Evolutionary conservation across 2,888 invertebrate species (phyloP), one percentile per base, ranked within the genome.

Genomic region (Nomada lathburiana): DNA sequence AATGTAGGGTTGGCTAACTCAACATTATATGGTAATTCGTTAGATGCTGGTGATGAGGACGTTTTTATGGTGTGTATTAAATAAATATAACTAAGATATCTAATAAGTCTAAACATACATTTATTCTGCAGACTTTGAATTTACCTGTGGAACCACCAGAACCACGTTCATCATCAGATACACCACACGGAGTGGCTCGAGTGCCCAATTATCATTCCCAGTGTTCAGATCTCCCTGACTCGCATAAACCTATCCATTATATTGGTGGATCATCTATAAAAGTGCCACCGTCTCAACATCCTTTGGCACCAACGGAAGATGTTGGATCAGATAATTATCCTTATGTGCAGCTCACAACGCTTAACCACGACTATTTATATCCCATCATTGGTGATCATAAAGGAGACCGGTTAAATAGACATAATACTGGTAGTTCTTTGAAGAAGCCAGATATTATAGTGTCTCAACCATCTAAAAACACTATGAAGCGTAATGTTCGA

Each of bases 41-140:
- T 95, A 95, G 97, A 97, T 91, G 97, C 97, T 85, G 98, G 97
- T 85, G 98, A 98, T 94, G 98, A 98, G 93, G 98, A 98, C 93
- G 98, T 98, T 90, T 98, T 98, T 94, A 98, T 98, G 97, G 98
- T 98, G 94, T 95, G 95, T 94, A 67, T 72, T 13, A 52, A 60
- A 60, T 13, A 68, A 62, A 72, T 67, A 36, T 60, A 94, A 94
- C 92, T 94, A 50, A 9, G 55, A 53, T 20, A 16, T 47, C 23
- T 4, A 13, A 52, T 9, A 23, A 20, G 50, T 69, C 42, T 26
- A 64, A 68, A 60, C 26, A 78, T 73, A 42, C 70, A 74, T 85
- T 78, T 68, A 70, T 81, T 87, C 94, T 94, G 0, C 94, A 98
- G 98, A 97, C 98, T 89, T 95, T 98, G 91, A 97, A 98, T 94